Evolutionary conservation across 2,888 invertebrate species (phyloP).

Genomic region (Philereme vetulata): DNA sequence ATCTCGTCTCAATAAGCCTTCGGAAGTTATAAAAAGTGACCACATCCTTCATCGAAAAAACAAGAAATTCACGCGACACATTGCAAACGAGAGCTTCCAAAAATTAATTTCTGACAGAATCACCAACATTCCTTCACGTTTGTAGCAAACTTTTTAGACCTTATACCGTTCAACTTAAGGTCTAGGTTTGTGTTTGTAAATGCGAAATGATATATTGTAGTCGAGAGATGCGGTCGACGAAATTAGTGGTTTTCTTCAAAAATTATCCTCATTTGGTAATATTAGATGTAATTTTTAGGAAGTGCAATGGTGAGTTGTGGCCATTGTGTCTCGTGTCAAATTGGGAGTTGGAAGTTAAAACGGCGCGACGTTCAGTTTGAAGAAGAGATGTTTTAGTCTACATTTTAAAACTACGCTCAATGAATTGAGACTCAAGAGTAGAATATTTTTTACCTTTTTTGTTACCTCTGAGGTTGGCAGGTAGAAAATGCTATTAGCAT

Average conservation of each 20-base stretch:
- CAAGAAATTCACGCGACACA: conserved; percentile 30
- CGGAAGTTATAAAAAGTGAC: conserved; percentile 24
- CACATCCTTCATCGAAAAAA: conserved; percentile 30
- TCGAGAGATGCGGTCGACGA: conserved; percentile 14
- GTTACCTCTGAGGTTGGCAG: too few relatives aligned
- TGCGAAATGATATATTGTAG: neutral
- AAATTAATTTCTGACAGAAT: conserved; percentile 26
- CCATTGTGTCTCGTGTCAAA: conserved; percentile 20
- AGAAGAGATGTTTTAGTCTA: too few relatives aligned
- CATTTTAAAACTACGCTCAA: too few relatives aligned
- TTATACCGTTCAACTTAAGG: conserved; percentile 4
- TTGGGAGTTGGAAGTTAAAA: neutral
- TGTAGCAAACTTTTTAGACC: neutral
- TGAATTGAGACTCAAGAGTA: too few relatives aligned
- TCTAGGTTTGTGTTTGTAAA: neutral
- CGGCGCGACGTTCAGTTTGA: too few relatives aligned
- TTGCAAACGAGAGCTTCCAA: conserved; percentile 34
- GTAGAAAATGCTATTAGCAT: too few relatives aligned
- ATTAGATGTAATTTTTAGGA: conserved; percentile 25
- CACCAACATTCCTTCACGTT: neutral
- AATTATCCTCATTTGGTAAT: conserved; percentile 28
- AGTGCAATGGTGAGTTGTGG: conserved; percentile 5
- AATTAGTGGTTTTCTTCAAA: conserved; percentile 28
- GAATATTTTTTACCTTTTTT: too few relatives aligned
- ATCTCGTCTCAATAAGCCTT: conserved; percentile 26